Conservation (phyloP, 2,113 vertebrate species). For the Laticauda laticaudata region DNA sequence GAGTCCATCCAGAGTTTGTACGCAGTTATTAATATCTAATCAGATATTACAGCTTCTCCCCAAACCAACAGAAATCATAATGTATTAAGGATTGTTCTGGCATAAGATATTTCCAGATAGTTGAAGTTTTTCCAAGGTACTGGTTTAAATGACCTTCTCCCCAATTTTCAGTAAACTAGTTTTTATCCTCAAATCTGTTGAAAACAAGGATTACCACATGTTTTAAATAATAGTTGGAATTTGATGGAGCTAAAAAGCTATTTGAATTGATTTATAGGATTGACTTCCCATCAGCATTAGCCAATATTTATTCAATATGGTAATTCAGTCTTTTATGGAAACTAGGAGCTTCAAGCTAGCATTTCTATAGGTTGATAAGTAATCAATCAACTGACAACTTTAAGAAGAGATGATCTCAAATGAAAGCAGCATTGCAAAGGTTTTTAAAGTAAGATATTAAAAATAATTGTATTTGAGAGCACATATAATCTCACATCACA, state of each 20-base stretch:
- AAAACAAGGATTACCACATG: neutral
- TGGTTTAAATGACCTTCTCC: neutral
- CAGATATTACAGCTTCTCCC: neutral
- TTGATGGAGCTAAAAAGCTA: neutral
- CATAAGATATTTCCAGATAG: neutral
- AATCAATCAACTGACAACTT: neutral
- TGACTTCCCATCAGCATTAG: neutral
- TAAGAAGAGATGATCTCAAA: slow-evolving; percentile 11
- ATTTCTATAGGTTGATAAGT: neutral
- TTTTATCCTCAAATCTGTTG: neutral
- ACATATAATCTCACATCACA: slow-evolving; percentile 38
- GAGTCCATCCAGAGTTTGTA: slow-evolving; percentile 6
- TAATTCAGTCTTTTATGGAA: neutral
- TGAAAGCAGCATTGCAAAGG: slow-evolving; percentile 27
- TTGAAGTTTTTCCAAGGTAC: no score
- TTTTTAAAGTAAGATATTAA: slow-evolving; percentile 44
- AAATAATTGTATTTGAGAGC: slow-evolving; percentile 51
- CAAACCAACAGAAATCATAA: neutral
- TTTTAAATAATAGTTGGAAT: neutral
- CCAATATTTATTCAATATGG: neutral
- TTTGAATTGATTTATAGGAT: neutral
- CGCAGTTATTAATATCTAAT: slow-evolving; percentile 10
- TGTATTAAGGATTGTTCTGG: neutral
- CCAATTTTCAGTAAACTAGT: neutral
- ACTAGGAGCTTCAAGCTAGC: neutral